Conservation (phyloP, 2,113 vertebrate genomes). For the Callionymus lyra region DNA sequence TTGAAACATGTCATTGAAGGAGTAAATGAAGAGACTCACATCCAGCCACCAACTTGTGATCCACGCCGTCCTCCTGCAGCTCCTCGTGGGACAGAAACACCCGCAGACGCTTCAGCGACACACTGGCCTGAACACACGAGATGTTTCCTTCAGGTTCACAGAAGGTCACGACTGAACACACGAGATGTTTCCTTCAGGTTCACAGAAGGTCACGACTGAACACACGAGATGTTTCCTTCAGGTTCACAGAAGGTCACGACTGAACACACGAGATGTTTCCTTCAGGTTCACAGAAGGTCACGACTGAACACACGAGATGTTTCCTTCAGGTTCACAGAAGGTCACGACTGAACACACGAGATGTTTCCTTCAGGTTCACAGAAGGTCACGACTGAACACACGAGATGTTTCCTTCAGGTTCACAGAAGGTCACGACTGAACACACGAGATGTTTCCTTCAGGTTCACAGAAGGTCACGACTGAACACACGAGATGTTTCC, state of each 20-base stretch:
- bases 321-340: not conserved
- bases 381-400: conserved; percentile 43
- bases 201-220: conserved; percentile 42
- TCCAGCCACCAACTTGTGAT: conserved; percentile 41
- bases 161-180: conserved; percentile 43
- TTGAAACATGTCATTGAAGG: not conserved
- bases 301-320: conserved; percentile 45
- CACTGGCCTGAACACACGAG: conserved; percentile 73
- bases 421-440: conserved; percentile 42
- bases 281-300: too few species aligned
- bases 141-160: not conserved
- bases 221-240: not conserved
- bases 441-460: not conserved
- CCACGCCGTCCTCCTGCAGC: conserved; percentile 77
- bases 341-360: conserved; percentile 46
- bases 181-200: not conserved
- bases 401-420: not conserved
- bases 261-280: conserved; percentile 27
- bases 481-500: conserved; percentile 27
- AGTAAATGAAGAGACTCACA: conserved; percentile 36
- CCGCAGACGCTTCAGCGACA: conserved; percentile 84
- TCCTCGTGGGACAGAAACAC: conserved; percentile 92
- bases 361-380: not conserved
- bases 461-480: conserved; percentile 17
- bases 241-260: conserved; percentile 17